A percentile compares a stretch with the other conserved stretches of the same genome.
phyloP scores from a whole-genome alignment of 2,888 invertebrate species.

The Lasiommata megera region DNA sequence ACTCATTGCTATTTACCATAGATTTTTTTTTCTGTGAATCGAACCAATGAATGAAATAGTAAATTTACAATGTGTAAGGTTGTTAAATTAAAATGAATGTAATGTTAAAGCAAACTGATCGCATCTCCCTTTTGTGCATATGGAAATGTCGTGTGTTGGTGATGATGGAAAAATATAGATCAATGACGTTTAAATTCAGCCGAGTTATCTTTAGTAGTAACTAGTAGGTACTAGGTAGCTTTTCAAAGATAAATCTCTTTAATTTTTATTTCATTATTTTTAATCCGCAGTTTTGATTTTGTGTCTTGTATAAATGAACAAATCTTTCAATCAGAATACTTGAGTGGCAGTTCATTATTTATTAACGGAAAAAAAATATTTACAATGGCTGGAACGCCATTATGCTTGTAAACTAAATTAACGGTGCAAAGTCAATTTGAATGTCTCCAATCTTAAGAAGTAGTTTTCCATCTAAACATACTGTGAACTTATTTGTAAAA shows the following conservation, averaged over 20 bases:
- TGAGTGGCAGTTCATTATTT: neutral
- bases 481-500: constrained; percentile 46
- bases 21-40: neutral
- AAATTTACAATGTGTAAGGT: neutral
- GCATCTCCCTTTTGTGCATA: constrained; percentile 25
- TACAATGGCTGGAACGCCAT: constrained; percentile 36
- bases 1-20: no score
- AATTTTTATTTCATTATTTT: constrained; percentile 13
- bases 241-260: constrained; percentile 3
- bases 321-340: neutral
- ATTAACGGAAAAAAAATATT: constrained; percentile 19
- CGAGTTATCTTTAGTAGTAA: no score
- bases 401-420: constrained; percentile 36
- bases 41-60: neutral
- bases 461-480: constrained; percentile 7
- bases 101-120: constrained; percentile 13
- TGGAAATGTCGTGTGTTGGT: constrained; percentile 15
- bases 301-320: neutral
- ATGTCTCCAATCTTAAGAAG: constrained; percentile 7
- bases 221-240: neutral
- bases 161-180: constrained; percentile 26
- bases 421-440: constrained; percentile 37
- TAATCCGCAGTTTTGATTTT: neutral
- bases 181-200: constrained; percentile 25
- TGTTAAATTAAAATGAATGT: neutral